Base-by-base conservation (phyloP, 2,113 vertebrate species). In the Rana temporaria region DNA sequence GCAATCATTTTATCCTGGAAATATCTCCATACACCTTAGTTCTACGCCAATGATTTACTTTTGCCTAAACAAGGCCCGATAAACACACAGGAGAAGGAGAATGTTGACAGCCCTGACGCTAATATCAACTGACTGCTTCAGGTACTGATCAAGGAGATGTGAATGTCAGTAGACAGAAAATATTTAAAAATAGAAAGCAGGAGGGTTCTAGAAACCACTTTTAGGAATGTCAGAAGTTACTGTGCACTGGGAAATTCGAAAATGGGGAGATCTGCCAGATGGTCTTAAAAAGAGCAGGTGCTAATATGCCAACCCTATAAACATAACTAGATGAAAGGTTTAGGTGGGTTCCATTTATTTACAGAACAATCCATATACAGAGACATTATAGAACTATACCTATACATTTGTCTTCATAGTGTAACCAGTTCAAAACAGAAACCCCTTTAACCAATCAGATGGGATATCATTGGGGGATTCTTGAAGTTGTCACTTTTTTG, bases 141-240 rank as follows among this genome's bases (percentile, higher is more conserved):
- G 78, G 78, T 79, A 69, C 26, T 30, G 66, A 68, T 16, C 52
- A 55, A 22, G n/a, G 55, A 79, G 78, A 79, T 17, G 66, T 59
- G 30, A 79, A 69, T 16, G 20, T 68, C 65, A 68, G 78, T 18
- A 42, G 77, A 79, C 64, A 42, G 26, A 57, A 67, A 8, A 59
- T 60, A 79, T 69, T 22, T 73, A 65, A 53, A 69, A 69, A 60
- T 59, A 79, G 78, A 69, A 69, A 79, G 48, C 59, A 64, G 64
- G 64, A 18, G 38, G n/a, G 53, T 9, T 62, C 5, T 19, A 30
- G 15, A 30, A 18, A 53, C 26, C 53, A 4, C 18, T 4, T 20
- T 38, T 15, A 59, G 6, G 24, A 30, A 77, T 63, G 24, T 52
- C 26, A 30, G 63, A 26, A 64, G 42, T 64, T 30, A 30, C 26